These are phyloP conservation scores for Recurvirostra avosetta DNA, from an alignment of 2,113 vertebrate species.

Conservation along the genomic window DNA sequence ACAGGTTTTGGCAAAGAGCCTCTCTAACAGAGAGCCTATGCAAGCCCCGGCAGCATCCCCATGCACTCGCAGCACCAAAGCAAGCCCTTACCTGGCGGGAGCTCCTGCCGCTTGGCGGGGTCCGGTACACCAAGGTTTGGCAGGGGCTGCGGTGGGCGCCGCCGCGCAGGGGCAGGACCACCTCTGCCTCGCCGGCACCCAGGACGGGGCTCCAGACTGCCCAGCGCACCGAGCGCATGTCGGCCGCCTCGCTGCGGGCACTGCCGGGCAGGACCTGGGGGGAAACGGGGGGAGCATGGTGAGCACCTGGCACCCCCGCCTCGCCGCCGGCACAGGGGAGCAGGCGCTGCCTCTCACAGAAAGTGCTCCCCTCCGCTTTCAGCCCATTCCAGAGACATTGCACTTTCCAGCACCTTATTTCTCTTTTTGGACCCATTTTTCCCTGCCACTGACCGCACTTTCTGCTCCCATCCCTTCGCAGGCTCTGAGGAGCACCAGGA, in stretches of 20 bases:
- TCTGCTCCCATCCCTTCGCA: neutral
- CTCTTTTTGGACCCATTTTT: neutral
- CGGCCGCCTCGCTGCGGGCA: slow-evolving; percentile 58
- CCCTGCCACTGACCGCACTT: fast-evolving
- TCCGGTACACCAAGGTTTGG: slow-evolving; percentile 80
- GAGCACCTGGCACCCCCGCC: neutral
- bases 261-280: slow-evolving; percentile 66
- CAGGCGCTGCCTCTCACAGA: neutral
- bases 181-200: slow-evolving; percentile 6
- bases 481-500: neutral
- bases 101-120: slow-evolving; percentile 51
- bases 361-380: neutral
- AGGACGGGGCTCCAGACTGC: slow-evolving; percentile 79
- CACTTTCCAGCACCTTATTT: neutral
- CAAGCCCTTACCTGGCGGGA: slow-evolving; percentile 61
- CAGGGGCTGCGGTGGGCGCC: slow-evolving; percentile 76
- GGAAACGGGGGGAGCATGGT: fast-evolving
- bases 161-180: slow-evolving; percentile 79
- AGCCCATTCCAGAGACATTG: fast-evolving
- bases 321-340: fast-evolving
- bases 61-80: fast-evolving
- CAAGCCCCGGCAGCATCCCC: neutral
- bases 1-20: neutral
- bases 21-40: fast-evolving
- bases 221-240: slow-evolving; percentile 87